Base-by-base conservation (phyloP, 2,797 vertebrate genomes). In the Epinephelus coioides region DNA sequence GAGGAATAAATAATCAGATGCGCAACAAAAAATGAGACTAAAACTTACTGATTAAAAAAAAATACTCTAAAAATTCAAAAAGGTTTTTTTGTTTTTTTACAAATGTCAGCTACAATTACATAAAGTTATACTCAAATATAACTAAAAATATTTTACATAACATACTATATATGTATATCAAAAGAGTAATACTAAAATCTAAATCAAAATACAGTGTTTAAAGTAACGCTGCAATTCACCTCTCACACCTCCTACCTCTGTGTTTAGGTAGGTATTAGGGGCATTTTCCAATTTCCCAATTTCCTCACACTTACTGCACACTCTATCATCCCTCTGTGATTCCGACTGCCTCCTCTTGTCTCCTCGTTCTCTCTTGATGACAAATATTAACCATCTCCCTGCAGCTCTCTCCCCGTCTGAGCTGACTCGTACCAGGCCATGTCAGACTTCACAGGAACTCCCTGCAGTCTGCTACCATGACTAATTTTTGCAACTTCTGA, bases 401-500 rank as follows among this genome's bases (percentile, higher is more conserved):
- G 73, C 70, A 62, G 73, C 47, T 47, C 43, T 62, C 64, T 53
- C 3, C 30, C 53, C 14, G 14, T 57, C 49, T 59, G 64, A 73
- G 62, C 49, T 12, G 75, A 81, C 55, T 85, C 68, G 61, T 75
- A 66, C 73, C 27, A 73, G 70, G 47, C 82, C 68, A 25, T 67
- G 73, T 53, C 76, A 73, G 30, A 69, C 69, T 70, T 83, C 80
- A 78, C 71, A 76, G 61, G 43, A 72, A 65, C 60, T 79, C 75
- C 79, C 80, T 25, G 0, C 50, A 73, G 75, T 62, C 78, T 70
- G 63, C 70, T 70, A 71, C 86, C 62, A 71, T 92, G 88, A 91
- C 89, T 90, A 89, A 94, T 94, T 92, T 43, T 79, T 73, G 76
- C 73, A 66, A 78, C 78, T 71, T 79, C 79, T 86, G 85, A 90